Base-by-base conservation (phyloP, 2,888 invertebrate species). In the Clusia tigrina region DNA sequence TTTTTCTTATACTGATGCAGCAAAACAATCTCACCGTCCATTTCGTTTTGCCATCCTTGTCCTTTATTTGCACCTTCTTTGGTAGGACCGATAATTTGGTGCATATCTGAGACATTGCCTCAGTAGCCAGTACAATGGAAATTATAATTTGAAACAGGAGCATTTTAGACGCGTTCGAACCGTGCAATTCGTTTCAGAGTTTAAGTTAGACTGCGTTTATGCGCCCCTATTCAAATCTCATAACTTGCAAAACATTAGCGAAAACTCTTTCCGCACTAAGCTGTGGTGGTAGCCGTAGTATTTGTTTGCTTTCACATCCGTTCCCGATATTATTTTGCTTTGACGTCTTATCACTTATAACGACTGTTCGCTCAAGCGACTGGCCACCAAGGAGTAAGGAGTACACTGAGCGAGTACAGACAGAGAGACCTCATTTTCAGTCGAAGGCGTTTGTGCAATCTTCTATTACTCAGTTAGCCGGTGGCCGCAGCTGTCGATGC, bases 281-380 rank as follows among this genome's bases (percentile, higher is more conserved):
- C n/a, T n/a, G n/a, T n/a, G n/a, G n/a, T n/a, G n/a, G n/a, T 32
- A 32, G 32, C 22, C 18, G 48, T 20, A 5, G 22, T 48, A 5
- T 15, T 42, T 48, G 15, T 48, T 48, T 48, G 25, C 25, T 54
- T 5, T 26, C 26, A 63, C 54, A 63, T 63, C 63, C 63, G 63
- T 38, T 63, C 23, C 23, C 37, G 63, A 63, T 63, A 63, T 63
- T 42, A 1, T 60, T 53, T 38, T 42, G 53, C 20, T 60, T 10
- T 22, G 18, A 59, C 6, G 32, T 6, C 32, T 32, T 32, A 32
- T 32, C 32, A 12, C 32, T 9, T n/a, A n/a, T n/a, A 32, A 32
- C 32, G 32, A 32, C 12, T 32, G 6, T 32, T 6, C 32, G n/a
- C n/a, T n/a, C n/a, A n/a, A n/a, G n/a, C n/a, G n/a, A n/a, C n/a